Evolutionary conservation across 2,888 invertebrate genomes (phyloP), one percentile per base, ranked within the genome.

Genomic region (Diaperis boleti): DNA sequence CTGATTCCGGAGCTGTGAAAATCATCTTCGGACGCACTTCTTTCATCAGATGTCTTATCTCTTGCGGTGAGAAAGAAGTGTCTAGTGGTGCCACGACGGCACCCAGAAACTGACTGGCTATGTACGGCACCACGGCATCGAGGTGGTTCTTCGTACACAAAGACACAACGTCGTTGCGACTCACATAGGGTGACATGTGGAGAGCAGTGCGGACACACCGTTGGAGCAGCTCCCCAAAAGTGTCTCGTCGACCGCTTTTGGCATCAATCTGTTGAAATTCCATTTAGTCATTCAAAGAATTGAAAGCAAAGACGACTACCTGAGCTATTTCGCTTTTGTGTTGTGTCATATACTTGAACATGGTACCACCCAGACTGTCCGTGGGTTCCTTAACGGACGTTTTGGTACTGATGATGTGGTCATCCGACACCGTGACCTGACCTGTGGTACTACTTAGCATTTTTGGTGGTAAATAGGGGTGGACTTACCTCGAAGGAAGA

Each of bases 81-180:
- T 74, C 69, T 15, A 74, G 55, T 4, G 68, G 55, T 6, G 67
- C 63, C 4, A 70, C 44, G 20, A 62, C 62, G 3, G 69, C 72
- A 5, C 84, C 84, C 8, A 82, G 74, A 66, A 78, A 83, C 1
- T 83, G 65, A 0, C 81, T 80, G 1, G 83, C 83, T 37, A 83
- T 81, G 44, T 81, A 78, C 0, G 84, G 82, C 15, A 83, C 76
- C 1, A 73, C 72, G 1, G 82, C 64, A 52, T 84, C 79, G 1
- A 81, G 14, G 17, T 83, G 81, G 59, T 79, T 83, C 0, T 79
- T 80, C 3, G 81, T 82, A 77, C 83, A 82, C 0, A 83, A 42
- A 0, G 79, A 69, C 45, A 84, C 77, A 4, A 83, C 81, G 60
- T 84, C 83, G 5, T 81, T 81, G 4, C 45, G 55, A 47, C 73